These are phyloP conservation scores for Ptychobarbus kaznakovi DNA, from an alignment of 2,797 vertebrate species.

Conservation along the genomic window DNA sequence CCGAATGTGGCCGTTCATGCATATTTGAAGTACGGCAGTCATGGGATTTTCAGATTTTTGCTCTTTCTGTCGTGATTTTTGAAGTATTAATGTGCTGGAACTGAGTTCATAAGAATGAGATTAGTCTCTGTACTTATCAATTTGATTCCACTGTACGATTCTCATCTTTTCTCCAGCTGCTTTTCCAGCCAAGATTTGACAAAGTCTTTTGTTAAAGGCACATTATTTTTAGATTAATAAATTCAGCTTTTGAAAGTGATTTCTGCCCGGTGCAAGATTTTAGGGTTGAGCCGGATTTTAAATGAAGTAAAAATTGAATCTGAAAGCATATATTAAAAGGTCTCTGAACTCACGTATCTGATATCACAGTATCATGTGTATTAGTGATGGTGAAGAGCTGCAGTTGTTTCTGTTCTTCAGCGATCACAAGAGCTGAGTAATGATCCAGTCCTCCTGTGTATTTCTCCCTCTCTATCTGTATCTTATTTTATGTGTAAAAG, in stretches of 20 bases:
- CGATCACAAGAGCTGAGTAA: not conserved
- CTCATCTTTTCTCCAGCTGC: not conserved
- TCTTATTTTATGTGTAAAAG: not conserved
- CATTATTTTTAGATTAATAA: conserved; percentile 23
- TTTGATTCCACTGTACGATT: conserved; percentile 9
- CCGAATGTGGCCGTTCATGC: not conserved
- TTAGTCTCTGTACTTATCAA: conserved; percentile 13
- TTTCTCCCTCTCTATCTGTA: not conserved
- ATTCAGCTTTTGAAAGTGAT: not conserved
- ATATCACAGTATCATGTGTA: not conserved
- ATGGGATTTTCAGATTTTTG: not conserved
- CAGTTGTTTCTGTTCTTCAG: not conserved
- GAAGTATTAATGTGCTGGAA: conserved; percentile 33
- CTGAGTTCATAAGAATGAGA: not conserved
- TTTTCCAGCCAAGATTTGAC: not conserved
- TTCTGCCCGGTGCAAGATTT: not conserved
- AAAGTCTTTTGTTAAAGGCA: conserved; percentile 1
- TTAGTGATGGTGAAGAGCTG: not conserved
- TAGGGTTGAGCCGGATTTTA: not conserved
- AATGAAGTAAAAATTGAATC: not conserved
- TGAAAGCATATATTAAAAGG: conserved; percentile 3
- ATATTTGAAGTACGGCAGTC: conserved; percentile 12
- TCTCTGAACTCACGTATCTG: not conserved
- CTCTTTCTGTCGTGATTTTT: conserved; percentile 5
- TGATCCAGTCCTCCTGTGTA: not conserved